Evolutionary conservation across 2,113 vertebrate genomes (phyloP).

Genomic region (Paramormyrops kingsleyae): DNA sequence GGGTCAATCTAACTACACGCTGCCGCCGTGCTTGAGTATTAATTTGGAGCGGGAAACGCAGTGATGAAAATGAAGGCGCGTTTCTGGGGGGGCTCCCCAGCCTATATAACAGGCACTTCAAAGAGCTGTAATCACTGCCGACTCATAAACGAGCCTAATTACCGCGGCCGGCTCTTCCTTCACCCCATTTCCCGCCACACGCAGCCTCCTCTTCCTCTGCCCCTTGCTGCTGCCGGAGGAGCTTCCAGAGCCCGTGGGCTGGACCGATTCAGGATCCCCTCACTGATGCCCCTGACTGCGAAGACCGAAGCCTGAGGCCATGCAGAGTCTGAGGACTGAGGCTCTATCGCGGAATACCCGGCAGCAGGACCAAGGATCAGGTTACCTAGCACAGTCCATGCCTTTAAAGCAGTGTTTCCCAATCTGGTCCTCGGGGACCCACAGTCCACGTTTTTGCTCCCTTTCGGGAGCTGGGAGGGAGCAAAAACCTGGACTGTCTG

Average conservation of each 20-base stretch:
- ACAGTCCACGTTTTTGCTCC: not conserved
- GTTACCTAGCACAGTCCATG: not conserved
- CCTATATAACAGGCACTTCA: not conserved
- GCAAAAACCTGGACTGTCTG: too few relatives aligned
- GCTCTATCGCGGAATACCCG: not conserved
- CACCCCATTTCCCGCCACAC: not conserved
- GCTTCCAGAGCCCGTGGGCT: not conserved
- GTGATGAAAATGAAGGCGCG: not conserved
- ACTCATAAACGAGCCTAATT: not conserved
- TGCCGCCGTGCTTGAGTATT: not conserved
- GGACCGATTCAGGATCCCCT: not conserved
- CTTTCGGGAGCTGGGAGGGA: not conserved
- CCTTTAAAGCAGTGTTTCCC: not conserved
- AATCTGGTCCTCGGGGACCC: not conserved
- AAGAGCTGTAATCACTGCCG: not conserved
- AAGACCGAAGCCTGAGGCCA: not conserved
- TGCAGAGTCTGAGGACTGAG: not conserved
- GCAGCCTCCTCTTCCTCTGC: not conserved
- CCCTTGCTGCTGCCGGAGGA: not conserved
- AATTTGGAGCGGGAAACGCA: not conserved
- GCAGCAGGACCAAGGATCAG: not conserved
- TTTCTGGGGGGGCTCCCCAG: not conserved
- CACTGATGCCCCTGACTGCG: not conserved
- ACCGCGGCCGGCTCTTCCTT: not conserved
- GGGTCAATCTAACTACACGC: not conserved